Evolutionary conservation across 2,113 vertebrate genomes (phyloP).

Genomic region (Excalfactoria chinensis): DNA sequence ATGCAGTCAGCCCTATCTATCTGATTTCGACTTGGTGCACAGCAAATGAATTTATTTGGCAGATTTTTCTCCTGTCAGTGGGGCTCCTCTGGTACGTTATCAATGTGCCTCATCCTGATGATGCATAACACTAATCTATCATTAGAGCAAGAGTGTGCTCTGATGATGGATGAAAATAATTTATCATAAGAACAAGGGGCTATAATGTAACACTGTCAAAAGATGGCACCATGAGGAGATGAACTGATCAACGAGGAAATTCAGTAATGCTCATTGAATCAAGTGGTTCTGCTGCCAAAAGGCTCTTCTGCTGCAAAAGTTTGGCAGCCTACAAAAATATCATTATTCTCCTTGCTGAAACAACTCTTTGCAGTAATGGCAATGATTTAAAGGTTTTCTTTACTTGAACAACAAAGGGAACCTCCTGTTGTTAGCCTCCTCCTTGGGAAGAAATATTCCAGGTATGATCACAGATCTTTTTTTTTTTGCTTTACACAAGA

Average conservation of each 20-base stretch:
- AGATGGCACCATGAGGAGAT: conserved; percentile 69
- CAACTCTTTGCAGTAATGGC: conserved; percentile 14
- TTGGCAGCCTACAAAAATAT: conserved; percentile 68
- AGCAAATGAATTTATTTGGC: conserved; percentile 43
- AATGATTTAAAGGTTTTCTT: conserved; percentile 34
- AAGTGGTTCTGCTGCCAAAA: conserved; percentile 65
- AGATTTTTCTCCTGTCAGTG: conserved; percentile 33
- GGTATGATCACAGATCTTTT: neutral
- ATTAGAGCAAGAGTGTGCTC: conserved; percentile 41
- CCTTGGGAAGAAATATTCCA: neutral
- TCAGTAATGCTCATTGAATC: conserved; percentile 61
- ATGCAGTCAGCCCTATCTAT: neutral
- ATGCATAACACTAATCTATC: conserved; percentile 68
- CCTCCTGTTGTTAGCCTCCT: neutral
- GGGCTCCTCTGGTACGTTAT: conserved; percentile 43
- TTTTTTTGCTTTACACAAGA: neutral
- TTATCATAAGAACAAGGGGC: conserved; percentile 73
- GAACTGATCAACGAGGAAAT: conserved; percentile 67
- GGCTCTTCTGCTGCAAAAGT: conserved; percentile 63
- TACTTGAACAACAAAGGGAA: neutral
- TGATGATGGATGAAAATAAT: conserved; percentile 74
- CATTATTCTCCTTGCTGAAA: conserved; percentile 56
- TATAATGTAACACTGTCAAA: conserved; percentile 64
- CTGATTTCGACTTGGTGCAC: conserved; percentile 29
- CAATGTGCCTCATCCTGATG: conserved; percentile 49